These are phyloP conservation scores for Dendrocopos noguchii DNA, from an alignment of 2,113 vertebrate species.

Conservation along the genomic window DNA sequence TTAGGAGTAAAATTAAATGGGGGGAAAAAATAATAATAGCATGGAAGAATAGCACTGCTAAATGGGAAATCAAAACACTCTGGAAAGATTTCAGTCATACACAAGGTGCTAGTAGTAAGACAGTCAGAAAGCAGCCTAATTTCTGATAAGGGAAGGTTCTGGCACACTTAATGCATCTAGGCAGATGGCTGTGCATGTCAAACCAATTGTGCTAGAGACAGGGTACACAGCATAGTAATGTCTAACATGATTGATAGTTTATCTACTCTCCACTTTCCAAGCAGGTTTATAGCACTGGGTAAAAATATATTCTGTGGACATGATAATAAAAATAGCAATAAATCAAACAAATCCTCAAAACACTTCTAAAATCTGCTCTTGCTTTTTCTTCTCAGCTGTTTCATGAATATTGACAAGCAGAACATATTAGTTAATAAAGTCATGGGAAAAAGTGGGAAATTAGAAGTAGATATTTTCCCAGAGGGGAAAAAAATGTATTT, in stretches of 20 bases:
- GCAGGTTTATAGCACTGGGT: not conserved
- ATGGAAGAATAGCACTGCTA: not conserved
- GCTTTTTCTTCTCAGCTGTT: not conserved
- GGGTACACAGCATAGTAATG: not conserved
- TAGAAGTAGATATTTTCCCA: not conserved
- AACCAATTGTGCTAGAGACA: not conserved
- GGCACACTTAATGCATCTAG: not conserved
- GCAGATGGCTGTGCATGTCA: not conserved
- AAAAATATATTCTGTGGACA: not conserved
- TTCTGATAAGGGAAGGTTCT: not conserved
- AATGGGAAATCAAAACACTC: not conserved
- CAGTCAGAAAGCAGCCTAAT: not conserved
- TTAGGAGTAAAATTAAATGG: not conserved
- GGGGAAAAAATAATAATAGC: not conserved
- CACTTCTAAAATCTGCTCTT: not conserved
- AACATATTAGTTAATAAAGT: not conserved
- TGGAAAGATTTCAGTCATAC: not conserved
- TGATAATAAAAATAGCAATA: not conserved
- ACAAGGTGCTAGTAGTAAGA: not conserved
- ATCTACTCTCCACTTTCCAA: not conserved
- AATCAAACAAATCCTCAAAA: not conserved
- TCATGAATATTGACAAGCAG: not conserved
- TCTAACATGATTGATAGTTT: not conserved
- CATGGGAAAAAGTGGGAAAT: not conserved
- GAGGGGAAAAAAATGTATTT: not conserved